These are phyloP conservation scores for Psilopsiagon aurifrons DNA, from an alignment of 2,113 vertebrate genomes.

Conservation along the genomic window DNA sequence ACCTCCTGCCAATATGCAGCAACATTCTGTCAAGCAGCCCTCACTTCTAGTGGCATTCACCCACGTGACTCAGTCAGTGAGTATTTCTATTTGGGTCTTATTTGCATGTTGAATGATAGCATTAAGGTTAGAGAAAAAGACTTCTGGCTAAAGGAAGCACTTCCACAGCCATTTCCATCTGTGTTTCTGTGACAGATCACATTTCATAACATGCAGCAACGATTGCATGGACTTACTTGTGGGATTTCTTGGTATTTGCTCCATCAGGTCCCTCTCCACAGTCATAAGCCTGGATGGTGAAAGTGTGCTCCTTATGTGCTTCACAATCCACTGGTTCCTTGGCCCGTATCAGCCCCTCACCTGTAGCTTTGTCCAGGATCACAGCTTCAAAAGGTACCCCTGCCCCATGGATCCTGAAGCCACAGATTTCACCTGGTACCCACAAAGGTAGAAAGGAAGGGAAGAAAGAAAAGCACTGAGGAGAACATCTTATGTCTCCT, in stretches of 20 bases:
- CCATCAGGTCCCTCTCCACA: constrained; percentile 96
- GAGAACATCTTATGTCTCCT: not conserved
- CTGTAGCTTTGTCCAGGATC: constrained; percentile 94
- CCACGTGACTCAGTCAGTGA: not conserved
- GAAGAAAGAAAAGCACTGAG: not conserved
- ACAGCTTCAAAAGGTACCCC: constrained; percentile 95
- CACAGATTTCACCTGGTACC: constrained; percentile 92
- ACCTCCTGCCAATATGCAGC: not conserved
- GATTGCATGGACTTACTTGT: constrained; percentile 83
- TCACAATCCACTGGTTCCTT: constrained; percentile 97
- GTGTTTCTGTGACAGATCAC: not conserved
- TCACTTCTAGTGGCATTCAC: not conserved
- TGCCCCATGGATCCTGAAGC: constrained; percentile 92
- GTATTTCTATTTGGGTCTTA: not conserved
- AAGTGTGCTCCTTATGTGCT: constrained; percentile 94
- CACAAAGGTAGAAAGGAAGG: not conserved
- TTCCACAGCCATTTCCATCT: not conserved
- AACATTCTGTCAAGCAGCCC: not conserved
- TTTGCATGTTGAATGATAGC: not conserved
- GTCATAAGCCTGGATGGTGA: constrained; percentile 98
- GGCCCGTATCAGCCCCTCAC: constrained; percentile 94
- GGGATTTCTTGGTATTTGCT: constrained; percentile 97
- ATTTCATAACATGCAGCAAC: not conserved
- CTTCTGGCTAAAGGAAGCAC: not conserved
- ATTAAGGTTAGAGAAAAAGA: not conserved